Conservation (phyloP, 2,797 vertebrate genomes). For the Eidolon dupreanum region DNA sequence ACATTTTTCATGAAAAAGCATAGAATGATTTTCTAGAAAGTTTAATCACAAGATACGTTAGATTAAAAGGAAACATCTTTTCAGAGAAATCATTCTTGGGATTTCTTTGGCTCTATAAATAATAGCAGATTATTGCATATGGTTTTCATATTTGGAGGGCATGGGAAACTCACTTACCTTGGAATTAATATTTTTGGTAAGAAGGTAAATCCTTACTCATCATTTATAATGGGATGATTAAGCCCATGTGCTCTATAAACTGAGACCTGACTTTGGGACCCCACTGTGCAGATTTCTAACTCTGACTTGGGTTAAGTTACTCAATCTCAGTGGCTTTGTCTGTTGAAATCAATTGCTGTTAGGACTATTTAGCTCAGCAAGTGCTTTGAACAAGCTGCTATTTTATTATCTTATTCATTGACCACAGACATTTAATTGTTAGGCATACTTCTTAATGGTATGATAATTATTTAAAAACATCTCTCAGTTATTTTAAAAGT, state of each 20-base stretch:
- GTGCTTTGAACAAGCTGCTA: not conserved
- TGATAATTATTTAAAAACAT: not conserved
- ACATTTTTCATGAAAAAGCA: constrained; percentile 38
- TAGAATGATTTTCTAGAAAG: constrained; percentile 37
- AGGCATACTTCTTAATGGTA: not conserved
- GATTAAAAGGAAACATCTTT: constrained; percentile 1
- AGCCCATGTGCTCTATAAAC: not conserved
- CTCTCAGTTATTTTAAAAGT: not conserved
- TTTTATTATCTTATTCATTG: not conserved
- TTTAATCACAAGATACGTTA: not conserved
- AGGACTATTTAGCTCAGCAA: not conserved
- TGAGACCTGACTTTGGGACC: not conserved
- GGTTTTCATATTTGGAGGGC: not conserved
- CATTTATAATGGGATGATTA: not conserved
- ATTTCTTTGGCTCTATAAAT: not conserved
- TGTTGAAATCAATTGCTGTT: not conserved
- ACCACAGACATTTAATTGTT: not conserved
- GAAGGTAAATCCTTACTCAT: constrained; percentile 27
- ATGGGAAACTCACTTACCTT: constrained; percentile 15
- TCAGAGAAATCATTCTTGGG: not conserved
- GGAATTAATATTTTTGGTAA: constrained; percentile 32
- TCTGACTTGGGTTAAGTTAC: not conserved
- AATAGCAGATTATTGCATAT: not conserved
- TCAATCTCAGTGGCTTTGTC: not conserved
- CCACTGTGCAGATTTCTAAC: not conserved